Percentiles rank a stretch among this genome's conserved stretches.
Evolutionary conservation across 2,888 invertebrate genomes (phyloP).

Genomic region (Timema podura): DNA sequence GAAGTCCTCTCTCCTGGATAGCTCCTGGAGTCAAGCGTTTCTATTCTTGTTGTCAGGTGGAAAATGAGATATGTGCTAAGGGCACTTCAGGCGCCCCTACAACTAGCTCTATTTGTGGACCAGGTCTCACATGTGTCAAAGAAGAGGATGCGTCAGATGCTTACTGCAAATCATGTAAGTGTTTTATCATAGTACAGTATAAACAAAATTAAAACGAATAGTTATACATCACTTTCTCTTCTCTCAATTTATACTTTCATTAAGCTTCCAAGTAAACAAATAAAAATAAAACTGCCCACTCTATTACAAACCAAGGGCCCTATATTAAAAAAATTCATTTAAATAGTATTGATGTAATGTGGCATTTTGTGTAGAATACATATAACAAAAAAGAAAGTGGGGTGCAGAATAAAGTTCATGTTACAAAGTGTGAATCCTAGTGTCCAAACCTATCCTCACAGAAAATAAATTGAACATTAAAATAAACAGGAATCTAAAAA

Average conservation of each 20-base stretch:
- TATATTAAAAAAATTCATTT: too few species aligned
- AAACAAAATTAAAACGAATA: too few species aligned
- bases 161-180: slow-evolving; percentile 52
- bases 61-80: slow-evolving; percentile 8
- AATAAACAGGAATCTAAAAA: background rate
- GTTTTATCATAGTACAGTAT: background rate
- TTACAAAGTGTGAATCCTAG: slow-evolving; percentile 4
- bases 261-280: too few species aligned
- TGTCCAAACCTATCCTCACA: background rate
- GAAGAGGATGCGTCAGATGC: slow-evolving; percentile 39
- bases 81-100: background rate
- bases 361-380: background rate
- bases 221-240: too few species aligned
- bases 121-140: slow-evolving; percentile 50
- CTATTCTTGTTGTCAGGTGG: background rate
- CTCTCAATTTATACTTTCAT: too few species aligned
- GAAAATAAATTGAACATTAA: too few species aligned
- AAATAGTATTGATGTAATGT: too few species aligned
- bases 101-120: slow-evolving; percentile 53
- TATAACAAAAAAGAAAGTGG: background rate
- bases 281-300: too few species aligned
- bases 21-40: background rate
- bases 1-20: background rate
- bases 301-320: too few species aligned
- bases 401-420: too few species aligned